Conservation (phyloP, 2,797 vertebrate genomes). For the Amblyraja radiata region DNA sequence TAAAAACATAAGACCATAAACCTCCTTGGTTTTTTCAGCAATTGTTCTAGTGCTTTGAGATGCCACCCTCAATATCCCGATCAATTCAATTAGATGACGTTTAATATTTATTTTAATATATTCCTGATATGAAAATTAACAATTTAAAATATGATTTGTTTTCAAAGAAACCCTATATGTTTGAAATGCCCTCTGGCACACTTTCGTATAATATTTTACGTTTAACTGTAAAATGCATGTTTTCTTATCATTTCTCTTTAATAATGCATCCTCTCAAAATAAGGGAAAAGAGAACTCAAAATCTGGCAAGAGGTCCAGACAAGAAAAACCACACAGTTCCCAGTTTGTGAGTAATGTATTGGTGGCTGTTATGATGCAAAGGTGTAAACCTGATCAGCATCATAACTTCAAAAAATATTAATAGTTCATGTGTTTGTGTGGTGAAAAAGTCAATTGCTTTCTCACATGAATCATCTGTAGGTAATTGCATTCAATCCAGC, state of each 20-base stretch:
- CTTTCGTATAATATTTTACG: not conserved
- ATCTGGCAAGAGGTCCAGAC: not conserved
- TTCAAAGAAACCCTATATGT: not conserved
- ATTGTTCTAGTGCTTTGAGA: too few relatives aligned
- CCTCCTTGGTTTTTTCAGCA: too few relatives aligned
- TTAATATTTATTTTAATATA: not conserved
- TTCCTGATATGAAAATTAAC: not conserved
- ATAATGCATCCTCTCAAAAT: conserved; percentile 17
- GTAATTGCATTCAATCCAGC: not conserved
- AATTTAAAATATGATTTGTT: not conserved
- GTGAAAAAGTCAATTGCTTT: not conserved
- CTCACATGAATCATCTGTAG: not conserved
- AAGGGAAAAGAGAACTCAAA: not conserved
- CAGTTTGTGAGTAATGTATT: conserved; percentile 11
- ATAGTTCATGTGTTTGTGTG: not conserved
- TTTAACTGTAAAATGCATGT: conserved; percentile 2
- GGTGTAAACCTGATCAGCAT: not conserved
- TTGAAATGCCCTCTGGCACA: not conserved
- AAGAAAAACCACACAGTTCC: conserved; percentile 18
- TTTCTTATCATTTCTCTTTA: conserved; percentile 7
- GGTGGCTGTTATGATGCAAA: not conserved
- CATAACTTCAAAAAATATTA: not conserved
- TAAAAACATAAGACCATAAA: not conserved
- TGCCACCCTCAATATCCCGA: not conserved
- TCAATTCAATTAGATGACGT: not conserved